These are phyloP conservation scores for Xerus inauris DNA, from an alignment of 2,113 vertebrate genomes.

Conservation along the genomic window DNA sequence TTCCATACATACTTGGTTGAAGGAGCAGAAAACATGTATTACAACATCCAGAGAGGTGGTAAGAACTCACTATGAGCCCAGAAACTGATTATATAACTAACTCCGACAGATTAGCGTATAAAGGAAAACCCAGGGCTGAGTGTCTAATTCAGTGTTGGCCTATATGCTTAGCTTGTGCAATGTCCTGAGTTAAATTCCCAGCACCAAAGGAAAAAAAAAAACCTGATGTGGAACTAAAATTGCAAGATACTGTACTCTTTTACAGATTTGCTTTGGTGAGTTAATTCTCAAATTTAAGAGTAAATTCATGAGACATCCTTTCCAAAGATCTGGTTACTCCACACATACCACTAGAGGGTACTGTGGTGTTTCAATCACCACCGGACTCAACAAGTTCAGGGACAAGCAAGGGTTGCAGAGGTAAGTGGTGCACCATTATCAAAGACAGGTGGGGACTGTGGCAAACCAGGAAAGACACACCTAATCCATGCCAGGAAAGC, in stretches of 20 bases:
- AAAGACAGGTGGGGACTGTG: background rate
- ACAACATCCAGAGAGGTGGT: background rate
- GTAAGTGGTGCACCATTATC: background rate
- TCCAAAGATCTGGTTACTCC: background rate
- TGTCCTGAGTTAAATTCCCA: background rate
- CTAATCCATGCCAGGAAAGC: background rate
- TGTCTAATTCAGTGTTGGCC: background rate
- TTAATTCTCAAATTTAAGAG: background rate
- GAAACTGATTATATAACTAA: background rate
- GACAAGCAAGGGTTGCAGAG: background rate
- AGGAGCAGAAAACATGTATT: rapidly evolving
- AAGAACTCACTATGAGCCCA: background rate
- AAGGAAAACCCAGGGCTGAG: background rate
- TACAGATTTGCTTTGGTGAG: background rate
- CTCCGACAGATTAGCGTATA: background rate
- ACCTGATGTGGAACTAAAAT: background rate
- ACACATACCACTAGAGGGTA: conserved; percentile 32
- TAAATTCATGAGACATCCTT: background rate
- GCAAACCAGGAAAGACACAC: background rate
- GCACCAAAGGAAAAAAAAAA: no score
- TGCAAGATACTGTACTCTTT: background rate
- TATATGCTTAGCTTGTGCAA: no score
- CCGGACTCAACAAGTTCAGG: background rate
- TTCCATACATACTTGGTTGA: background rate
- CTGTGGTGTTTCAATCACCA: background rate